Evolutionary conservation across 92 coral and sea anemone genomes (phyloP).

Genomic region (Pocillopora meandrina): DNA sequence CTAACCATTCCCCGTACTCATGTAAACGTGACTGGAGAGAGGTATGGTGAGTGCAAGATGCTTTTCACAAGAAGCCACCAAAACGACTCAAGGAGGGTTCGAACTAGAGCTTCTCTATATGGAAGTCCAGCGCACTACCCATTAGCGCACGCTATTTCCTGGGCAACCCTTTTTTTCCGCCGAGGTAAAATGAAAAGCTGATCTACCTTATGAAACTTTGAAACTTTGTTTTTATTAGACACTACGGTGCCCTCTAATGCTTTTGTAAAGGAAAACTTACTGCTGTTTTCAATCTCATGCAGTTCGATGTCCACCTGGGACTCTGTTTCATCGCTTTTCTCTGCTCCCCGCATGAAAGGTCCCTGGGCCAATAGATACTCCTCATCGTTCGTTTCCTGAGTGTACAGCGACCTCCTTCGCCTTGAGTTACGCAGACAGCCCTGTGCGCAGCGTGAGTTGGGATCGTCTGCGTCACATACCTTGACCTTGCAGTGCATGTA

Average conservation of each 20-base stretch:
- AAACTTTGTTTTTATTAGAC: not conserved
- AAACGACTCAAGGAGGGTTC: no score
- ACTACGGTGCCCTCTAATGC: no score
- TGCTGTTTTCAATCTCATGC: constrained; percentile 2
- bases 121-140: no score
- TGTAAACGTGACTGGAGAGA: no score
- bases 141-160: no score
- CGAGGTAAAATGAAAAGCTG: no score
- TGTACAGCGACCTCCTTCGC: constrained; percentile 14
- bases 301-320: not conserved
- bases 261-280: not conserved
- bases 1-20: no score
- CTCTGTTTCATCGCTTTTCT: not conserved
- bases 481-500: constrained; percentile 70
- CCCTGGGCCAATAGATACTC: constrained; percentile 24
- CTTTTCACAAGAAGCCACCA: no score
- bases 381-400: constrained; percentile 7
- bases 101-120: no score
- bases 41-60: no score
- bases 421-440: constrained; percentile 13
- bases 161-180: not conserved
- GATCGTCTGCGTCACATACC: constrained; percentile 59
- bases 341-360: constrained; percentile 10
- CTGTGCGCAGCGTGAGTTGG: constrained; percentile 48
- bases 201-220: not conserved